Base-by-base conservation (phyloP, 2,797 vertebrate species). In the Sebastes nivosus region DNA sequence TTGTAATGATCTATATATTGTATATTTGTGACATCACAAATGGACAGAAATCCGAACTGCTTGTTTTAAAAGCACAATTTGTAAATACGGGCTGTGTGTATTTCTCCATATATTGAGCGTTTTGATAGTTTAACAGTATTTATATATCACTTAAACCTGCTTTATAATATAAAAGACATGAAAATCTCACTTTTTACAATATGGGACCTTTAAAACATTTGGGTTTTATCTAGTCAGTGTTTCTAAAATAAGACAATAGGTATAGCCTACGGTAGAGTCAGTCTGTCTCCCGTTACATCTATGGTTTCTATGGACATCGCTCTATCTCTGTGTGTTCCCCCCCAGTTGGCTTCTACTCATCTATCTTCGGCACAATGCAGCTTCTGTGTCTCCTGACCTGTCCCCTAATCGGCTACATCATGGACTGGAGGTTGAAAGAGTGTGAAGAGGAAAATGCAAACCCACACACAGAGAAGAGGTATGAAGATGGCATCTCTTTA, bases 341-440 rank as follows among this genome's bases (percentile, higher is more conserved):
- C 29, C 1, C 87, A 97, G 97, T 98, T 14, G 90, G 89, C 54
- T 94, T 97, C 93, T 97, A 97, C 92, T 95, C 97, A 0, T 97
- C 95, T 1, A 68, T 97, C 87, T 97, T 98, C 42, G 97, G 97
- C 22, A 90, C 94, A 13, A 85, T 97, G 91, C 97, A 97, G 90
- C 93, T 97, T 73, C 89, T 97, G 6, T 98, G 97, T 87, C 95
- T 98, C 1, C 63, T 97, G 65, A 97, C 96, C 22, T 96, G 95
- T 60, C 97, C 97, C n/a, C 67, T 97, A 77, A 98, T 98, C 32
- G 97, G 97, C 71, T 97, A 96, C 85, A 93, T 97, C 91, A 97
- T 97, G 97, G 97, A 98, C 94, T 98, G 97, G 97, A 94, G 68
- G 87, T 95, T 98, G 92, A 97, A 95, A 84, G 96, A 97, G 79